Evolutionary conservation across 2,113 vertebrate species (phyloP).

Genomic region (Halcyon senegalensis): DNA sequence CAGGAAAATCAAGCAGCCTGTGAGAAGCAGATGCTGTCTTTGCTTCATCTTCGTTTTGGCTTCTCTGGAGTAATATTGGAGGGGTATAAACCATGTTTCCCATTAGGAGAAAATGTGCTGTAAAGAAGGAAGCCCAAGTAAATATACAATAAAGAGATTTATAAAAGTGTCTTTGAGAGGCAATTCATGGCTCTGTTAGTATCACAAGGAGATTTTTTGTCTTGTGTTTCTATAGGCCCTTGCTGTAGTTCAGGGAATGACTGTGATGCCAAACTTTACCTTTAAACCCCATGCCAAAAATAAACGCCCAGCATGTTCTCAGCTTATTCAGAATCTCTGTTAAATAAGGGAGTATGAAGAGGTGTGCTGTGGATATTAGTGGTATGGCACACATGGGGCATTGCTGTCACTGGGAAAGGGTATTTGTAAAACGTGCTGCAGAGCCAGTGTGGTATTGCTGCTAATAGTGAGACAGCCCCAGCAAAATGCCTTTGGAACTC

Average conservation of each 20-base stretch:
- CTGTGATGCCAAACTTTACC: neutral
- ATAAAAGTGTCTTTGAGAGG: conserved; percentile 37
- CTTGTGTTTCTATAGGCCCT: neutral
- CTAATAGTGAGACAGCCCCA: neutral
- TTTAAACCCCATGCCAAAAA: conserved; percentile 37
- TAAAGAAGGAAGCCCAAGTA: conserved; percentile 48
- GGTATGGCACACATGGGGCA: neutral
- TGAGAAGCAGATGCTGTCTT: conserved; percentile 1
- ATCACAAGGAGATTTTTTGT: conserved; percentile 28
- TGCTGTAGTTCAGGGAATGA: conserved; percentile 39
- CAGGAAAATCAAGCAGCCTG: neutral
- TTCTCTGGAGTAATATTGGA: conserved; percentile 28
- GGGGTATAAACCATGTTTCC: conserved; percentile 18
- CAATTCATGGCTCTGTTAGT: conserved; percentile 35
- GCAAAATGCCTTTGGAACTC: conserved; percentile 15
- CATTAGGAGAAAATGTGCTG: neutral
- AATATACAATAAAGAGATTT: conserved; percentile 42
- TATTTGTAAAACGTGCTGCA: conserved; percentile 37
- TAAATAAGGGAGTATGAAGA: conserved; percentile 41
- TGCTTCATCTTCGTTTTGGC: neutral
- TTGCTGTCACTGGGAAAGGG: conserved; percentile 14
- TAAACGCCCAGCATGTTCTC: conserved; percentile 12
- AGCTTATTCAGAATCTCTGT: conserved; percentile 30
- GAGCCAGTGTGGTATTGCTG: neutral
- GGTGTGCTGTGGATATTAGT: conserved; percentile 31